Conservation (phyloP, 2,888 invertebrate genomes). For the Pheosia tremula region DNA sequence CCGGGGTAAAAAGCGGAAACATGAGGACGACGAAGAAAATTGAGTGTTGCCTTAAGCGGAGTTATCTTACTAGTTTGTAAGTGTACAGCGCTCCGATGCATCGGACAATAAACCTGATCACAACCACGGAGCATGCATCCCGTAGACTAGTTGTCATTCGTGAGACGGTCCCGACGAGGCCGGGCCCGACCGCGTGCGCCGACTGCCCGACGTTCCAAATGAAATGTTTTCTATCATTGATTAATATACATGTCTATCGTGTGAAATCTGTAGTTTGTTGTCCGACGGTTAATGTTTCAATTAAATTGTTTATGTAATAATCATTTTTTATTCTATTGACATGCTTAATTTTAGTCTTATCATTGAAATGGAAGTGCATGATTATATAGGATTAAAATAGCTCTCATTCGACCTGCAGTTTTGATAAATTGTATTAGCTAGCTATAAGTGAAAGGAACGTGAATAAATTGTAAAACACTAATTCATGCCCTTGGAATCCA, state of each 20-base stretch:
- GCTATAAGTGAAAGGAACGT: conserved; percentile 62
- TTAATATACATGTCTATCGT: conserved; percentile 70
- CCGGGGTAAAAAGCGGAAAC: conserved; percentile 86
- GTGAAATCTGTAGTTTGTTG: conserved; percentile 81
- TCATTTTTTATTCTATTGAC: conserved; percentile 81
- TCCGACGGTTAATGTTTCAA: conserved; percentile 80
- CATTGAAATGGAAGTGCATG: conserved; percentile 77
- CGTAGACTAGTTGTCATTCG: conserved; percentile 70
- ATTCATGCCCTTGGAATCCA: conserved; percentile 60
- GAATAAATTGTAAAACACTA: conserved; percentile 51
- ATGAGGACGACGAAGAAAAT: conserved; percentile 83
- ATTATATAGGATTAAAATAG: conserved; percentile 69
- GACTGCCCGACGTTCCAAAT: conserved; percentile 38
- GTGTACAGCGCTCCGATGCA: conserved; percentile 81
- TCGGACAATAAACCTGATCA: conserved; percentile 78
- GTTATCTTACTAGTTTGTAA: conserved; percentile 81
- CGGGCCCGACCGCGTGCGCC: conserved; percentile 43
- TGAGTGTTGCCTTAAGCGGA: conserved; percentile 81
- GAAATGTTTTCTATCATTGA: conserved; percentile 60
- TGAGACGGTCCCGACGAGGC: conserved; percentile 60
- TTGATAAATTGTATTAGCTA: conserved; percentile 68
- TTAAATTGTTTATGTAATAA: conserved; percentile 83
- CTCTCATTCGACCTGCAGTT: conserved; percentile 71
- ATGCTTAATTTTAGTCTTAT: conserved; percentile 79
- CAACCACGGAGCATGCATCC: conserved; percentile 56